Evolutionary conservation across 1,140 invertebrate species (phyloP).

Genomic region (Trichonephila inaurata): DNA sequence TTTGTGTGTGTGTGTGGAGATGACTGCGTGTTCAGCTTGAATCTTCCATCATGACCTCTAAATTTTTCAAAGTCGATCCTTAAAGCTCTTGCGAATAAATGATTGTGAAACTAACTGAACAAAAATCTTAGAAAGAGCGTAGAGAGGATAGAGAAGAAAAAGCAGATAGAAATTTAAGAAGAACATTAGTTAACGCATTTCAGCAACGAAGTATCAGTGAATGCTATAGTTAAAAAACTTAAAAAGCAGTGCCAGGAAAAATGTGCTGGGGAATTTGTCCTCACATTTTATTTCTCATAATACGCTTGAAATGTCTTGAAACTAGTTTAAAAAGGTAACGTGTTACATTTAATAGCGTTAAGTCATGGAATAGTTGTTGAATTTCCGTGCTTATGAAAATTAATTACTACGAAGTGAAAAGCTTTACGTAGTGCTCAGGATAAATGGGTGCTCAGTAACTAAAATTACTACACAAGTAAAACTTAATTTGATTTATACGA

Average conservation of each 20-base stretch:
- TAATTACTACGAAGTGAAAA: background rate
- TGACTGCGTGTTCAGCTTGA: conserved; percentile 2
- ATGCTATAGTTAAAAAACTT: conserved; percentile 65
- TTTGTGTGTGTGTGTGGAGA: too few relatives aligned
- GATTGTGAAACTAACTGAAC: conserved; percentile 66
- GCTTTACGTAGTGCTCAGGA: background rate
- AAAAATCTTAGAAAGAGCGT: conserved; percentile 72
- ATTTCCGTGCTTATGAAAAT: background rate
- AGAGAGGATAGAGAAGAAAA: conserved; percentile 72
- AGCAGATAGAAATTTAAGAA: conserved; percentile 69
- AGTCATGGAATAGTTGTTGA: background rate
- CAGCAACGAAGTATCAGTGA: conserved; percentile 63
- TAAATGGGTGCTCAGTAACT: background rate
- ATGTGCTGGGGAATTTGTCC: conserved; percentile 69
- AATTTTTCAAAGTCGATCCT: conserved; percentile 66
- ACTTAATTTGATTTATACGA: too few relatives aligned
- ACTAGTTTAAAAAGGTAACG: background rate
- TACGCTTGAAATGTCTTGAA: background rate
- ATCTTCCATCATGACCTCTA: conserved; percentile 51
- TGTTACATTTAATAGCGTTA: background rate
- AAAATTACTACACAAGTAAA: background rate
- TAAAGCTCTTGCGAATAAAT: conserved; percentile 67
- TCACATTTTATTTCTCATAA: background rate
- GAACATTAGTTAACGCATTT: conserved; percentile 45
- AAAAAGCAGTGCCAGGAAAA: conserved; percentile 74